These are phyloP conservation scores for Petrosia ficiformis DNA, from an alignment of 37 sponge, comb jelly and placozoan genomes.

Conservation along the genomic window DNA sequence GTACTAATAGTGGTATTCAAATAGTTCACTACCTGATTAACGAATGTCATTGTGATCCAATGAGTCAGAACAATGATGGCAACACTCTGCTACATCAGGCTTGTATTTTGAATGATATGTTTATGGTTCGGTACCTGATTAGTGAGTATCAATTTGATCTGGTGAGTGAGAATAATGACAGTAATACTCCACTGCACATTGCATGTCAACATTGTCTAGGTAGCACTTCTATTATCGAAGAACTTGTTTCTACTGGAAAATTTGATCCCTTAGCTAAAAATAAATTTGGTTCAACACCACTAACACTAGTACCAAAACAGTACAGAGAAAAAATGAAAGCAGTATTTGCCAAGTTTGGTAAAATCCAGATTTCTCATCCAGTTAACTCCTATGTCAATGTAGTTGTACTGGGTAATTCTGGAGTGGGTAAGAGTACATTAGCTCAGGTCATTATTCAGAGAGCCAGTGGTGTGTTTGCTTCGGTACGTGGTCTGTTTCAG, in stretches of 20 bases:
- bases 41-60: not conserved
- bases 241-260: not conserved
- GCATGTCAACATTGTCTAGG: not conserved
- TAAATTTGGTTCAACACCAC: not conserved
- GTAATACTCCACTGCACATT: conserved; percentile 24
- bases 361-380: not conserved
- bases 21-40: not conserved
- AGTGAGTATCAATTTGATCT: conserved; percentile 1
- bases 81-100: no score
- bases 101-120: not conserved
- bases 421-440: not conserved
- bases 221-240: not conserved
- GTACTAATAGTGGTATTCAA: not conserved
- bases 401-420: not conserved
- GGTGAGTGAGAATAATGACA: conserved; percentile 4
- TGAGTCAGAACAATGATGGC: no score
- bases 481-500: not conserved
- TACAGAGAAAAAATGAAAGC: not conserved
- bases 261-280: not conserved
- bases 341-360: not conserved
- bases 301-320: not conserved
- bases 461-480: not conserved
- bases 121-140: not conserved
- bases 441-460: not conserved
- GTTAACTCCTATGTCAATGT: not conserved